These are phyloP conservation scores for Hylomyscus alleni DNA, from an alignment of 2,797 vertebrate species.

Conservation along the genomic window DNA sequence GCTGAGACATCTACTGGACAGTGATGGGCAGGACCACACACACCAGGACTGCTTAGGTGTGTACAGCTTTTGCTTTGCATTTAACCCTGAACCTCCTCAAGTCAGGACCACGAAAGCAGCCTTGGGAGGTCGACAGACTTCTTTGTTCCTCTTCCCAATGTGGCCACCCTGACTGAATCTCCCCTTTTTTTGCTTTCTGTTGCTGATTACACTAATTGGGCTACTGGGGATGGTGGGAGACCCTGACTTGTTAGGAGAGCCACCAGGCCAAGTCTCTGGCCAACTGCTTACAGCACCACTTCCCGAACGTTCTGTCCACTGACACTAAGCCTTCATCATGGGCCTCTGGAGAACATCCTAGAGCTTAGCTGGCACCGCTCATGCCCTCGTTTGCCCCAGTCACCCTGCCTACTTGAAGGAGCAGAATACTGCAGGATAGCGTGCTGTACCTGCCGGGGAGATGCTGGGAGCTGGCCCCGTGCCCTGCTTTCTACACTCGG, in stretches of 20 bases:
- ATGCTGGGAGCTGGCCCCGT: neutral
- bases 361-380: neutral
- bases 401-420: neutral
- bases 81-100: neutral
- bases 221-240: no score
- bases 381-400: fast-evolving
- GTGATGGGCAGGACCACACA: neutral
- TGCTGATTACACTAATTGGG: neutral
- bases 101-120: neutral
- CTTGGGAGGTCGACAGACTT: neutral
- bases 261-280: neutral
- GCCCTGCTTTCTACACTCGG: no score
- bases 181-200: neutral
- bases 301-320: neutral
- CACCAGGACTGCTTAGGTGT: neutral
- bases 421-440: neutral
- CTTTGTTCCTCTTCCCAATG: neutral
- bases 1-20: neutral
- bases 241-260: neutral
- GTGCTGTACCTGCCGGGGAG: neutral
- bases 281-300: neutral
- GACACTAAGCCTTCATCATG: neutral
- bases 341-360: neutral
- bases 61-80: neutral
- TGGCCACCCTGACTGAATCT: neutral